Conservation (phyloP, 37 sponge, comb jelly and placozoan genomes). For the Corticium candelabrum region DNA sequence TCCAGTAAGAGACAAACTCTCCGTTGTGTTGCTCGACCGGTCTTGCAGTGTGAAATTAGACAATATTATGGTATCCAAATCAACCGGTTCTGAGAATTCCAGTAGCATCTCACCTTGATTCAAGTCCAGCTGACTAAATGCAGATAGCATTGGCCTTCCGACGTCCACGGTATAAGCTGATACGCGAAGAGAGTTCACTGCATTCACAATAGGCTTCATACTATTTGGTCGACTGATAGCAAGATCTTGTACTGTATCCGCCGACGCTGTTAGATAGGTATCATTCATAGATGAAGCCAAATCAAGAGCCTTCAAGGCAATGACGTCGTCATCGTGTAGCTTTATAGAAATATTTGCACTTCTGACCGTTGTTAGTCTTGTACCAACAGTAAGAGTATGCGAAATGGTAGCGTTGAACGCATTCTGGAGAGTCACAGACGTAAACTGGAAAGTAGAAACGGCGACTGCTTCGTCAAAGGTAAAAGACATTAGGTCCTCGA, state of each 20-base stretch:
- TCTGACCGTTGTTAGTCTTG: not conserved
- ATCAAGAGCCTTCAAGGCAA: not conserved
- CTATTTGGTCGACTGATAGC: not conserved
- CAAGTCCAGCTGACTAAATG: constrained; percentile 63
- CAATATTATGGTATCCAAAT: constrained; percentile 7
- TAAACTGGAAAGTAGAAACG: not conserved
- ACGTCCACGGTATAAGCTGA: constrained; percentile 36
- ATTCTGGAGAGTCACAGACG: not conserved
- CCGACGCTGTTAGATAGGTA: not conserved
- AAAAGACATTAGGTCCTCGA: not conserved
- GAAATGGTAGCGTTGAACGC: constrained; percentile 12
- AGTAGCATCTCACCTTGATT: constrained; percentile 45
- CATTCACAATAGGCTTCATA: not conserved
- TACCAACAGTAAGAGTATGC: constrained; percentile 50
- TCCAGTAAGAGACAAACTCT: constrained; percentile 2
- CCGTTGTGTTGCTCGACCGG: constrained; percentile 6
- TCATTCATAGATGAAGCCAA: constrained; percentile 1
- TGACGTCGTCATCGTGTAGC: not conserved
- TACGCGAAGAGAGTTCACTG: constrained; percentile 27
- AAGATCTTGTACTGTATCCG: not conserved
- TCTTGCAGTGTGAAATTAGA: not conserved
- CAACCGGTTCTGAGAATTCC: constrained; percentile 63
- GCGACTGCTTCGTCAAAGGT: constrained; percentile 5
- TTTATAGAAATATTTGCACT: not conserved
- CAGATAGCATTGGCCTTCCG: constrained; percentile 29